A percentile compares a stretch with the other conserved stretches of the same genome.
Evolutionary conservation across 1,140 invertebrate species (phyloP).

Genomic region (Scaptomyza pallida): DNA sequence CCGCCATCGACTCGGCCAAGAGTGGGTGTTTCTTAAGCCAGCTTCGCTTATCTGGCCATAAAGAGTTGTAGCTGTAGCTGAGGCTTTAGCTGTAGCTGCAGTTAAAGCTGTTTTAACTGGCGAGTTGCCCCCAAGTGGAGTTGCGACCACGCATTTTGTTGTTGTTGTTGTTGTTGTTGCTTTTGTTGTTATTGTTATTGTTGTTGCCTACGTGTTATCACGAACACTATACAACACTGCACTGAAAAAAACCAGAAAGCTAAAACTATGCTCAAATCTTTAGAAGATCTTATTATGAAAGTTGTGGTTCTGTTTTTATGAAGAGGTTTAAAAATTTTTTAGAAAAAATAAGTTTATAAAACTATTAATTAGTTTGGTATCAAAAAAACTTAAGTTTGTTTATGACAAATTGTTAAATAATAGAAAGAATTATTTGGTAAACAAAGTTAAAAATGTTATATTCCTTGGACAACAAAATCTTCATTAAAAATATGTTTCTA

Average conservation of each 20-base stretch:
- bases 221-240: slow-evolving; percentile 48
- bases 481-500: too few species aligned
- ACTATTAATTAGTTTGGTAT: too few species aligned
- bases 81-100: slow-evolving; percentile 38
- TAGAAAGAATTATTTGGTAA: too few species aligned
- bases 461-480: too few species aligned
- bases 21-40: slow-evolving; percentile 69
- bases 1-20: slow-evolving; percentile 24
- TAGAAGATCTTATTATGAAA: not conserved
- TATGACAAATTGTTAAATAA: too few species aligned
- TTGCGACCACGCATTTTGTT: slow-evolving; percentile 66
- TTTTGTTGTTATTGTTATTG: slow-evolving; percentile 7
- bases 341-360: too few species aligned
- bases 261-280: not conserved
- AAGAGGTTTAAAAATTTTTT: too few species aligned
- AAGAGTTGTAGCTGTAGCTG: slow-evolving; percentile 27
- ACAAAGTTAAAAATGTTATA: too few species aligned
- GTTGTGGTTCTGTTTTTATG: not conserved
- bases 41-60: slow-evolving; percentile 40
- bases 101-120: slow-evolving; percentile 25
- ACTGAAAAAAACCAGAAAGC: slow-evolving; percentile 4
- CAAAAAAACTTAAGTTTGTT: too few species aligned
- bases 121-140: slow-evolving; percentile 29
- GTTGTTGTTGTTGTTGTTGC: slow-evolving; percentile 51
- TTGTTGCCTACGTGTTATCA: slow-evolving; percentile 76